Evolutionary conservation across 2,113 vertebrate species (phyloP), one percentile per base, ranked within the genome.

Genomic region (Willisornis vidua): DNA sequence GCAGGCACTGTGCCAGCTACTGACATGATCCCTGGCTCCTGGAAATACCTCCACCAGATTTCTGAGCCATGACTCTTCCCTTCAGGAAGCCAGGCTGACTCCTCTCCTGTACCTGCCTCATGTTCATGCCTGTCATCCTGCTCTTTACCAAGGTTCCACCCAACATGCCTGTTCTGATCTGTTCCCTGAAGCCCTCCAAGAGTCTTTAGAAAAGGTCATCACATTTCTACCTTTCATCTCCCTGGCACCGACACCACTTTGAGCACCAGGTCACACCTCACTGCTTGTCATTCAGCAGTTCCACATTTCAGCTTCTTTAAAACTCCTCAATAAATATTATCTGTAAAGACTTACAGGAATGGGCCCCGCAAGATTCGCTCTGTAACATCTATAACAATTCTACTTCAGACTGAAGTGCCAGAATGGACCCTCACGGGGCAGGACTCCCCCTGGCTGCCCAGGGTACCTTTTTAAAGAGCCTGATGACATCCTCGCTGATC

Each of bases 401-500:
- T 19, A 5, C 31, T 70, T 68, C 2, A 52, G n/a, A 49, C 31
- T 39, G 13, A 41, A 46, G 18, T 11, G 3, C 11, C 33, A 77
- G 57, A 57, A 52, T 5, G 33, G 49, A 11, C 1, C 10, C 80
- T 8, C 4, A 1, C 6, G 6, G 19, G 41, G 43, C 54, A 71
- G 70, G 35, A 4, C 41, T 23, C 43, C 17, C 41, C 58, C 25
- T 0, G 7, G 5, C 62, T 52, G 65, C 66, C 31, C 31, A 23
- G 49, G 31, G 85, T 83, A 99, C 99, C 99, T 99, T 99, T 98
- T 99, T 99, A 91, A 99, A 99, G 96, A 99, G 99, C 94, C 99
- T 98, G 98, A 99, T 99, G 98, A 99, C 99, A 97, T 99, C 99
- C 95, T 99, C 99, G 3, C 99, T 99, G 98, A 99, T 99, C 93